Evolutionary conservation across 2,113 vertebrate species (phyloP).

Genomic region (Corynorhinus townsendii): DNA sequence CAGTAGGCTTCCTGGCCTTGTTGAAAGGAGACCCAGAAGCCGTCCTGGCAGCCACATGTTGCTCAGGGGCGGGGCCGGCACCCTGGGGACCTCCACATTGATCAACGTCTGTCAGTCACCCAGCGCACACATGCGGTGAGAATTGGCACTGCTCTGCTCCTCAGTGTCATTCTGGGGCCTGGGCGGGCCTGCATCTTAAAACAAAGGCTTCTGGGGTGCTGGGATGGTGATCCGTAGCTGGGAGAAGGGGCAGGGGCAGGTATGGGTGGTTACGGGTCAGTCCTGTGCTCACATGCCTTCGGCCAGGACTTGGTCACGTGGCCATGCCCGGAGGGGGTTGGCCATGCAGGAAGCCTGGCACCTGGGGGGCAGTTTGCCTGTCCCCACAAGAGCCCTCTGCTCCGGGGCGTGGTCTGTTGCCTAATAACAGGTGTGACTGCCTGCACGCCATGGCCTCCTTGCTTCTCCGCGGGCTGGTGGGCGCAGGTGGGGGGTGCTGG

Average conservation of each 20-base stretch:
- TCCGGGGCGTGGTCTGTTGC: accelerated
- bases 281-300: neutral
- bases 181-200: neutral
- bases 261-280: neutral
- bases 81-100: accelerated
- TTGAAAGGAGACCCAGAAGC: neutral
- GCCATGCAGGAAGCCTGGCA: neutral
- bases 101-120: too few species aligned
- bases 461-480: neutral
- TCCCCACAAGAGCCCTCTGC: neutral
- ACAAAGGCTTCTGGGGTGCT: accelerated
- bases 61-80: accelerated
- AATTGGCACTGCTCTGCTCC: too few species aligned
- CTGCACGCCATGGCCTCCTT: accelerated
- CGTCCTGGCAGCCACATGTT: accelerated
- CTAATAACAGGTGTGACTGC: too few species aligned
- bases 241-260: neutral
- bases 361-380: accelerated
- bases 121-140: accelerated
- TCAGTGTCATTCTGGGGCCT: accelerated
- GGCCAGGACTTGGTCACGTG: neutral
- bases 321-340: neutral
- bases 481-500: neutral
- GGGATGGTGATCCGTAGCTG: accelerated
- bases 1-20: neutral